Evolutionary conservation across 2,113 vertebrate genomes (phyloP).

Genomic region (Istiophorus platypterus): DNA sequence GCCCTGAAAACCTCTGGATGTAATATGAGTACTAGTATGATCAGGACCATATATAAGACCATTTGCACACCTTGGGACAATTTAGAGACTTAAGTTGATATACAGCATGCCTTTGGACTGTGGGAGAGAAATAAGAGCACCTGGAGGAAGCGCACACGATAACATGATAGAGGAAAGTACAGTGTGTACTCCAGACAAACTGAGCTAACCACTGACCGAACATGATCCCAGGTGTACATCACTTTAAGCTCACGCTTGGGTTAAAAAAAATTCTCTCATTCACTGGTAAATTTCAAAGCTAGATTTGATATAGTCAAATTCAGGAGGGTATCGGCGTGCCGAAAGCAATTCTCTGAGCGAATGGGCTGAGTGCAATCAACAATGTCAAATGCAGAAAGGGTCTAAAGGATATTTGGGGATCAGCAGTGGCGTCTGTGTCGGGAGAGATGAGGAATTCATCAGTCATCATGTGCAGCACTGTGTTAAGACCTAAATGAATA

Average conservation of each 20-base stretch:
- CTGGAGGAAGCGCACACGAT: not conserved
- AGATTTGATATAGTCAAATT: conserved; percentile 18
- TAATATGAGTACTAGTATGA: too few relatives aligned
- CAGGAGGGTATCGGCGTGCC: not conserved
- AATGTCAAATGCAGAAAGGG: conserved; percentile 21
- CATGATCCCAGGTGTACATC: not conserved
- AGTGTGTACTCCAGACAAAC: not conserved
- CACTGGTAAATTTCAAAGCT: not conserved
- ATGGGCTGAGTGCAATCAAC: conserved; percentile 11
- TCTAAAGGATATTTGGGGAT: conserved; percentile 10
- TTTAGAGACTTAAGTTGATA: not conserved
- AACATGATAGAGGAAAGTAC: not conserved
- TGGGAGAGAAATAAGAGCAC: not conserved
- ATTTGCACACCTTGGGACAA: not conserved
- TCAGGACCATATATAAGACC: not conserved
- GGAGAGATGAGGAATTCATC: conserved; percentile 26
- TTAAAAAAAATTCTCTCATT: not conserved
- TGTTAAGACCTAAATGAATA: not conserved
- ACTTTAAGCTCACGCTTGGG: not conserved
- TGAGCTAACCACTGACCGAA: not conserved
- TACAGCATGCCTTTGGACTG: not conserved
- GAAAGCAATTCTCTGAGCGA: conserved; percentile 36
- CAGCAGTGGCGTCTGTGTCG: conserved; percentile 15
- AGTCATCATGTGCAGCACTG: conserved; percentile 9
- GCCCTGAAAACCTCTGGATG: too few relatives aligned